Evolutionary conservation across 1,140 invertebrate species (phyloP), one percentile per base, ranked within the genome.

Genomic region (Drosophila varians): DNA sequence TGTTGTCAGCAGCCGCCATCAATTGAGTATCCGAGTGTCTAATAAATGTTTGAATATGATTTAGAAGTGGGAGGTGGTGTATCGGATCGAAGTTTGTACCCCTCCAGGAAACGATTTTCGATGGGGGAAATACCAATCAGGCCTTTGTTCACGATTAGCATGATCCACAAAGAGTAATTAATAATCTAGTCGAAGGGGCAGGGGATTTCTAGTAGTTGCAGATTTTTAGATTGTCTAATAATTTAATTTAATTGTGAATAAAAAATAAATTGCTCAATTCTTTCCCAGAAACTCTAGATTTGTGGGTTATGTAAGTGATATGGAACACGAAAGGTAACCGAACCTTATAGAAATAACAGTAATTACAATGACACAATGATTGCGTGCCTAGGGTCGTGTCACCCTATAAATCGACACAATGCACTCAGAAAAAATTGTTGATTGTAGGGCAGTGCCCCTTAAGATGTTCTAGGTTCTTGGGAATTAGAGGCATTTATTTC

Each of bases 331-430:
- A 61, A 71, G 75, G 21, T 42, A 56, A 74, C 12, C 46, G 31
- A 34, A 54, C 62, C 58, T 19, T 8, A 49, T 46, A 11, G 23
- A 8, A 86, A 84, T 83, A 62, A 68, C 53, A 40, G 79, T 74
- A 60, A 84, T 83, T 84, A 82, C 16, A 48, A 14, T 48, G 56
- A 73, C 74, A 49, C 45, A 72, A 77, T 60, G 61, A 16, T 69
- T 53, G 65, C 62, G 64, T 69, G 65, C n/a, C 43, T 38, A 28
- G 31, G 28, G 42, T 56, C 31, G 25, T 23, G 51, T 56, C 31
- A 69, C 26, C n/a, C 34, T 40, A 38, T 56, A 43, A 69, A 16
- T 56, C 58, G 49, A 65, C 46, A 18, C 19, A 16, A 23, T 47
- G 26, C 55, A 61, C 55, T 14, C 14, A 11, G 21, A 46, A 42